Evolutionary conservation across 2,113 vertebrate genomes (phyloP).

Genomic region (Seriola rivoliana): DNA sequence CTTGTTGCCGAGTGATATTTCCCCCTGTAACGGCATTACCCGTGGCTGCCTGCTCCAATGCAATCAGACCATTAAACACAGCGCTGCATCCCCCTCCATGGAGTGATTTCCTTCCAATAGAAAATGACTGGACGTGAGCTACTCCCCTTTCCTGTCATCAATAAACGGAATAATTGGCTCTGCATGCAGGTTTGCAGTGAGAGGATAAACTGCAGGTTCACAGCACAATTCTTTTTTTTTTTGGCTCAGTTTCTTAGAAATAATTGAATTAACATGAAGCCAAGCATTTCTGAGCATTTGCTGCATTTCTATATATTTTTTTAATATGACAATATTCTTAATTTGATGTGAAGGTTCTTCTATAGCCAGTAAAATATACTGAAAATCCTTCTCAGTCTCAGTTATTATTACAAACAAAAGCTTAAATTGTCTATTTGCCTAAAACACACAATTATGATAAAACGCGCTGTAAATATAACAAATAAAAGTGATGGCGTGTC

Average conservation of each 20-base stretch:
- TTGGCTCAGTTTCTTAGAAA: constrained; percentile 2
- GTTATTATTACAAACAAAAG: background rate
- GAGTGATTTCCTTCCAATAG: constrained; percentile 78
- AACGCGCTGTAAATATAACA: background rate
- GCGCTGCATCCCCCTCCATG: constrained; percentile 48
- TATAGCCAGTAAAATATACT: background rate
- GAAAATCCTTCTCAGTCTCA: background rate
- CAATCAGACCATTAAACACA: constrained; percentile 84
- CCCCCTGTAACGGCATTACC: constrained; percentile 73
- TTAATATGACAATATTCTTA: background rate
- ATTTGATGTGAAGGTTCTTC: background rate
- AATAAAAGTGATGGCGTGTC: background rate
- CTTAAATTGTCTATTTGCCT: background rate
- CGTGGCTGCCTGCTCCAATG: constrained; percentile 79
- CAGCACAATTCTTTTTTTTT: background rate
- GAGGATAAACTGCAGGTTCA: constrained; percentile 24
- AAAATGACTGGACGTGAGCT: constrained; percentile 75
- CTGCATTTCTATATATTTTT: background rate
- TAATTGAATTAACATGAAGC: background rate
- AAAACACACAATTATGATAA: background rate
- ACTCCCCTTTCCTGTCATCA: constrained; percentile 79
- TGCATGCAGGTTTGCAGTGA: constrained; percentile 26
- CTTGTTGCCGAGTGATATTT: constrained; percentile 81
- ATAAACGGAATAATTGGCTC: constrained; percentile 66
- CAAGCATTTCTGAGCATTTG: too few relatives aligned